These are phyloP conservation scores for Cephus rjabovi DNA, from an alignment of 2,888 invertebrate species.

Conservation along the genomic window DNA sequence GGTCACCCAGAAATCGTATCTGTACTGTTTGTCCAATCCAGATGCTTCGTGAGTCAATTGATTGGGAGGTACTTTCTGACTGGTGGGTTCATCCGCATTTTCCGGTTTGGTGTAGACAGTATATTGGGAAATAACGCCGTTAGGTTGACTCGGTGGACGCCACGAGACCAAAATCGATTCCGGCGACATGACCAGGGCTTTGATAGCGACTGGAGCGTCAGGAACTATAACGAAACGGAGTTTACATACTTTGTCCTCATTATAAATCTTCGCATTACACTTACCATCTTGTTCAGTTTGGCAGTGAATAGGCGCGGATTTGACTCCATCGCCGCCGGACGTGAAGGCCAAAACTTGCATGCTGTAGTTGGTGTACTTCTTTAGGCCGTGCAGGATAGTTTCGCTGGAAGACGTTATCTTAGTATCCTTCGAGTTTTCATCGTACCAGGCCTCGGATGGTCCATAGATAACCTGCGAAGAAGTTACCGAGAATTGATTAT, in stretches of 20 bases:
- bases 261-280: constrained; percentile 22
- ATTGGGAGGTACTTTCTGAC: constrained; percentile 83
- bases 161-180: constrained; percentile 94
- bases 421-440: constrained; percentile 90
- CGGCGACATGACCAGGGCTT: constrained; percentile 91
- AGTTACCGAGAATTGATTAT: not conserved
- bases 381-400: constrained; percentile 91
- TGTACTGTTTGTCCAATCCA: constrained; percentile 82
- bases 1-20: constrained; percentile 95
- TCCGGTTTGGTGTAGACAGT: constrained; percentile 89
- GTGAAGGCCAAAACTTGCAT: constrained; percentile 97
- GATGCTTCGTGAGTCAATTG: constrained; percentile 90
- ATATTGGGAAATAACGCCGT: constrained; percentile 93
- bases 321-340: constrained; percentile 94
- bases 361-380: constrained; percentile 96
- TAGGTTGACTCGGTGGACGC: constrained; percentile 92
- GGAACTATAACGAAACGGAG: constrained; percentile 75
- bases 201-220: constrained; percentile 92
- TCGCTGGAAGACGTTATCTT: constrained; percentile 93
- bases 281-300: constrained; percentile 96
- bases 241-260: not conserved
- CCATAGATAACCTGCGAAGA: constrained; percentile 80
- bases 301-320: constrained; percentile 88
- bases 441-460: constrained; percentile 92
- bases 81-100: constrained; percentile 74